Evolutionary conservation across 2,888 invertebrate species (phyloP), one percentile per base, ranked within the genome.

Genomic region (Apodemia mormo): DNA sequence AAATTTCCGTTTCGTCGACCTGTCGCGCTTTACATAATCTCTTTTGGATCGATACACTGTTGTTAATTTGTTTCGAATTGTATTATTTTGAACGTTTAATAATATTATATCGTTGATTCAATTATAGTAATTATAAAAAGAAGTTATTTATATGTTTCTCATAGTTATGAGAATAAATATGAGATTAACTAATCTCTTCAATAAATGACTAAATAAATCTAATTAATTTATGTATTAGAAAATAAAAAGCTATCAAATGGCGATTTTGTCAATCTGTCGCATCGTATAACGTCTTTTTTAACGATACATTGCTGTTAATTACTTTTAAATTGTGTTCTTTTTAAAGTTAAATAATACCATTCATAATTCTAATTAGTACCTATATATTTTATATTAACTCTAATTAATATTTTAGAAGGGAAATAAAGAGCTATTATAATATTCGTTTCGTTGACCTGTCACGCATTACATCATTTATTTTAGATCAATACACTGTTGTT

Each of bases 191-290:
- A 40, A 40, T 40, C 0, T 40, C 40, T 40, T 8, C 8, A 40
- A 40, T 40, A 40, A 40, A 1, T 37, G 37, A 37, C 37, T 37
- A 37, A 37, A 3, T 37, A 37, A 37, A 37, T 89, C 90, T 88
- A 91, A 92, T 92, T 92, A 89, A 89, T 90, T 92, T 90, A 89
- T 86, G 85, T 89, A 89, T 88, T 73, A 88, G 84, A 76, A 79
- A 43, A 68, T 65, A 22, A 52, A 65, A 30, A 65, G 52, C 65
- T 49, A 40, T 65, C 29, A 52, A 65, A 68, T 64, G 52, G 33
- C 30, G 9, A 22, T 58, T 29, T 64, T 33, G n/a, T 68, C 37
- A 52, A 68, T 37, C 52, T 49, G 22, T 40, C 68, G 10, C 22
- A 10, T 58, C 49, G n/a, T 14, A 12, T 68, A 61, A 68, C 52